phyloP scores from a whole-genome alignment of 2,797 vertebrate species.

The Microctenopoma lineatum region DNA sequence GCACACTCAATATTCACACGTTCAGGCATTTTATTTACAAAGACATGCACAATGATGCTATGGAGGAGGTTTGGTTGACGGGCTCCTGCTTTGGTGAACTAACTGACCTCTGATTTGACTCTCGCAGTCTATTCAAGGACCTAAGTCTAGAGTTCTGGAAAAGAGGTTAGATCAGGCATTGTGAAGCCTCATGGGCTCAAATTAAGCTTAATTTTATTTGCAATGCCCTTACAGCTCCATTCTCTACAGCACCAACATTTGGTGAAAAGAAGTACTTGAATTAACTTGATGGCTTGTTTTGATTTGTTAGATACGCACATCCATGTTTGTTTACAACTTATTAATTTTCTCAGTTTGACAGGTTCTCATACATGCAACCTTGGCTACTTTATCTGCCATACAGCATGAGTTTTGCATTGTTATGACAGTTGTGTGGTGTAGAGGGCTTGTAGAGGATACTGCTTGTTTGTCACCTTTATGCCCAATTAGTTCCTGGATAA shows the following conservation, averaged over 20 bases:
- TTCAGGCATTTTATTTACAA: slow-evolving; percentile 61
- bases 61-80: slow-evolving; percentile 26
- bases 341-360: slow-evolving; percentile 31
- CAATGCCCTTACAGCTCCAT: not conserved
- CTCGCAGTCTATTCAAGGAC: slow-evolving; percentile 50
- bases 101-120: slow-evolving; percentile 63
- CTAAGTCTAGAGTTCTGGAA: slow-evolving; percentile 12
- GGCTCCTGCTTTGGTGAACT: slow-evolving; percentile 63
- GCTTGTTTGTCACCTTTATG: slow-evolving; percentile 79
- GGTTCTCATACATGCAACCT: slow-evolving; percentile 19
- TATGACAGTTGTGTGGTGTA: slow-evolving; percentile 72
- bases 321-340: not conserved
- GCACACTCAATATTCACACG: slow-evolving; percentile 45
- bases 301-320: slow-evolving; percentile 1
- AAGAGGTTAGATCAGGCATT: slow-evolving; percentile 30
- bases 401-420: slow-evolving; percentile 48
- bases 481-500: slow-evolving; percentile 73
- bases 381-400: slow-evolving; percentile 34
- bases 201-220: slow-evolving; percentile 6
- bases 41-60: slow-evolving; percentile 22
- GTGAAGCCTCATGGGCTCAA: slow-evolving; percentile 20
- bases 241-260: slow-evolving; percentile 4
- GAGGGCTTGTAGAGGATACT: slow-evolving; percentile 65
- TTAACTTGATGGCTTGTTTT: slow-evolving; percentile 1
- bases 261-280: not conserved